These are phyloP conservation scores for Cherax quadricarinatus DNA, from an alignment of 1,140 invertebrate genomes.

Conservation along the genomic window DNA sequence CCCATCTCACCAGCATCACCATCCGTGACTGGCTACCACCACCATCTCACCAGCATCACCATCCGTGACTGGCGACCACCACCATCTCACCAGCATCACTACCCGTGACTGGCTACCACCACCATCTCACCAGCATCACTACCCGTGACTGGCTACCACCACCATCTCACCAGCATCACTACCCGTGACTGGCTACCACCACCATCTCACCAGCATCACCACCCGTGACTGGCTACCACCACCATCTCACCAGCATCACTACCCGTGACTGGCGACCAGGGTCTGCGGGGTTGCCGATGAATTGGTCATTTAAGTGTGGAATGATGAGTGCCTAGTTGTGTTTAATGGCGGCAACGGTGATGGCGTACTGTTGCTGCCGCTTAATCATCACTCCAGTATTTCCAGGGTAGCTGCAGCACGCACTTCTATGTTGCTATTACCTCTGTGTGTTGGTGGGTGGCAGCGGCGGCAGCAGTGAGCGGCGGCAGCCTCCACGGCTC, in stretches of 20 bases:
- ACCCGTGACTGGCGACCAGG: background rate
- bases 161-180: no score
- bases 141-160: no score
- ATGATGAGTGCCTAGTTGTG: slow-evolving; percentile 5
- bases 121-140: no score
- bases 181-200: background rate
- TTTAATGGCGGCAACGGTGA: background rate
- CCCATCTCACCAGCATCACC: no score
- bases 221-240: no score
- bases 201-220: no score
- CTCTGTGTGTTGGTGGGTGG: background rate
- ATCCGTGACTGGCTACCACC: no score
- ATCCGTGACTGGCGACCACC: no score
- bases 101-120: no score
- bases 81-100: no score
- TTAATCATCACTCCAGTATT: slow-evolving; percentile 14
- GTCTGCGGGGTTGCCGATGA: background rate
- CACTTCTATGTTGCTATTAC: background rate
- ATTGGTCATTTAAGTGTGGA: slow-evolving; percentile 21
- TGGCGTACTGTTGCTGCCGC: background rate
- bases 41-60: no score
- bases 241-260: no score
- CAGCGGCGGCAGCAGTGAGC: background rate
- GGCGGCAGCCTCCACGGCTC: background rate
- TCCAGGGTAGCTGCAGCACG: background rate